phyloP scores from a whole-genome alignment of 2,797 vertebrate genomes.

The Anomalospiza imberbis region DNA sequence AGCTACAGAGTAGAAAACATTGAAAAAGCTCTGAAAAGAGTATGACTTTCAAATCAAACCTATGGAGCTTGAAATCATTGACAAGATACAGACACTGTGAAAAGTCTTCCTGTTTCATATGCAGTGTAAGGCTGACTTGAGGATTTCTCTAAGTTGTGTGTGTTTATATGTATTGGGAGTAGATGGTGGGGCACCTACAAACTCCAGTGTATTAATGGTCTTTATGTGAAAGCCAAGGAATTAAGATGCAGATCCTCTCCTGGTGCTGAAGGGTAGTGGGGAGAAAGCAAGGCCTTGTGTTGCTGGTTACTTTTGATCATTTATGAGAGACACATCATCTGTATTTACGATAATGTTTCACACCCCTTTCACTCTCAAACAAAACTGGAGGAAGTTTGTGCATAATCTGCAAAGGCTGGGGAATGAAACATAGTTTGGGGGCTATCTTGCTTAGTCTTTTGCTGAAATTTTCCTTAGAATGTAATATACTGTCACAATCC shows the following conservation, averaged over 20 bases:
- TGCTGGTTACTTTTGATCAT: background rate
- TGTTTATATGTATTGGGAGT: background rate
- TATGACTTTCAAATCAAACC: background rate
- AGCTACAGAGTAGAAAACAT: background rate
- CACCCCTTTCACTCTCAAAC: background rate
- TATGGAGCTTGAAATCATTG: background rate
- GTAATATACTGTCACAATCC: background rate
- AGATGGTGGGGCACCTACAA: background rate
- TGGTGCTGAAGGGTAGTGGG: background rate
- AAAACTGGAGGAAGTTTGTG: background rate
- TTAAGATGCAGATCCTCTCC: background rate
- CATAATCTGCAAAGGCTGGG: background rate
- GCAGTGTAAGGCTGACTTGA: background rate
- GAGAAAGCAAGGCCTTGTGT: background rate
- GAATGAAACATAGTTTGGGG: background rate
- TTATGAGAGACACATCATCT: background rate
- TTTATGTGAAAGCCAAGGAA: background rate
- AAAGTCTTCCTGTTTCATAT: background rate
- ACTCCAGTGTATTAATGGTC: background rate
- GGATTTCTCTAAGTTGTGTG: background rate
- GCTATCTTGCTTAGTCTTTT: background rate
- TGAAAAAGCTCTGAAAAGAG: background rate
- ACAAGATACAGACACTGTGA: background rate
- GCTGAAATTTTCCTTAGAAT: background rate
- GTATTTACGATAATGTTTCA: background rate